Base-by-base conservation (phyloP, 2,888 invertebrate species). In the Elgonia sp. region DNA sequence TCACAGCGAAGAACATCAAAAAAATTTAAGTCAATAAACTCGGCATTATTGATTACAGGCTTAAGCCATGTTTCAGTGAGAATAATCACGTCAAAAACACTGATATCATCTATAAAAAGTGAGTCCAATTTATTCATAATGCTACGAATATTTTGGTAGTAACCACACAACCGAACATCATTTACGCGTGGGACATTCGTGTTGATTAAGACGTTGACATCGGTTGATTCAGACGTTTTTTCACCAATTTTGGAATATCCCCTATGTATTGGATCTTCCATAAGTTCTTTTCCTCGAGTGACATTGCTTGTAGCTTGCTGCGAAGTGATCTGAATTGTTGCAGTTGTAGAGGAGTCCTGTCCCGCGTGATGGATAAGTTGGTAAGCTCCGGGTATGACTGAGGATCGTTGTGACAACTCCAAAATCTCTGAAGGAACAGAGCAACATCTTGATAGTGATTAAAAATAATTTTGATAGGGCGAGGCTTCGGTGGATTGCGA, bases 401-500 rank as follows among this genome's bases (percentile, higher is more conserved):
- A 29, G 29, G 29, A 29, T 29, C 29, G 29, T 29, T 29, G 29
- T 29, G 29, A 5, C 29, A 29, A 29, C 1, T 29, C 21, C 62
- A 62, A 16, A 62, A 62, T 2, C 1, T 16, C 3, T 37, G 62
- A n/a, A 16, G 37, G 37, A 62, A 62, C 4, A 12, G 14, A 7
- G 16, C 16, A 9, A 37, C 62, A 16, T 37, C 21, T 6, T 21
- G 6, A 20, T 57, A 21, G 10, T 21, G 21, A 21, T 57, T 10
- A 57, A 57, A 57, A 21, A 57, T 57, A 10, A 57, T 57, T 57
- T 57, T 57, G 21, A 57, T 16, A 20, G 57, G 57, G 1, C 57
- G 57, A 21, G 20, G 21, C 14, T 57, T 57, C 21, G 57, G 57
- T 21, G 57, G 7, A 9, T 57, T 21, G 0, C 10, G 7, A 7